Evolutionary conservation across 1,140 invertebrate species (phyloP).

Genomic region (Brachionus asplanchnoidis): DNA sequence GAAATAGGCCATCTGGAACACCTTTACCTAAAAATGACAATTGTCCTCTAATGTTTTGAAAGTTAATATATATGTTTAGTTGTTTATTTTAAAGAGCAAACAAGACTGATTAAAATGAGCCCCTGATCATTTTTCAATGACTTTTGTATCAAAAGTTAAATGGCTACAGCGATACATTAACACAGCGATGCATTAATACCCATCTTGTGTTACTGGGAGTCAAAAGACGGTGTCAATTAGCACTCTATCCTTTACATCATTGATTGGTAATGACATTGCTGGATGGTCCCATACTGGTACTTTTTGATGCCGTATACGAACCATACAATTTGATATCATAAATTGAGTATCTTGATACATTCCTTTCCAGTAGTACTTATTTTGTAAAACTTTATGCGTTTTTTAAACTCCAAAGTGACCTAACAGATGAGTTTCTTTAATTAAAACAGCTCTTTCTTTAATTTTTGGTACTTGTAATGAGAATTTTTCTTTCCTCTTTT

Average conservation of each 20-base stretch:
- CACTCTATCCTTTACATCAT: background rate
- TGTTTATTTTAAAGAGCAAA: too few relatives aligned
- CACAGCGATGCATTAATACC: too few relatives aligned
- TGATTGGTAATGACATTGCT: background rate
- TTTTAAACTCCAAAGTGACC: slow-evolving; percentile 13
- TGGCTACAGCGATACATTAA: too few relatives aligned
- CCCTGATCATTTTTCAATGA: too few relatives aligned
- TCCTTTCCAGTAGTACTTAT: background rate
- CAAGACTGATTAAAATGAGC: too few relatives aligned
- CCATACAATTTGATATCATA: background rate
- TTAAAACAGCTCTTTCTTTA: background rate
- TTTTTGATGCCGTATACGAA: too few relatives aligned
- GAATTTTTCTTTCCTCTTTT: background rate
- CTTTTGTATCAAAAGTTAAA: too few relatives aligned
- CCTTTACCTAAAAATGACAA: too few relatives aligned
- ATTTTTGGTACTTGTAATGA: background rate
- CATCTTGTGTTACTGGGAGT: background rate
- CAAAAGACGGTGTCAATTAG: background rate
- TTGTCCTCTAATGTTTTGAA: too few relatives aligned
- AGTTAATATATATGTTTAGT: too few relatives aligned
- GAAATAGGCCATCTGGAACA: too few relatives aligned
- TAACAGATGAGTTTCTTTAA: background rate
- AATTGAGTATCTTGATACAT: background rate
- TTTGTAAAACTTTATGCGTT: background rate
- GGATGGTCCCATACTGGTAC: background rate